Percentiles rank a stretch among this genome's conserved stretches.
phyloP scores from a whole-genome alignment of 2,797 vertebrate genomes.

The Schizopygopsis malacanthus region DNA sequence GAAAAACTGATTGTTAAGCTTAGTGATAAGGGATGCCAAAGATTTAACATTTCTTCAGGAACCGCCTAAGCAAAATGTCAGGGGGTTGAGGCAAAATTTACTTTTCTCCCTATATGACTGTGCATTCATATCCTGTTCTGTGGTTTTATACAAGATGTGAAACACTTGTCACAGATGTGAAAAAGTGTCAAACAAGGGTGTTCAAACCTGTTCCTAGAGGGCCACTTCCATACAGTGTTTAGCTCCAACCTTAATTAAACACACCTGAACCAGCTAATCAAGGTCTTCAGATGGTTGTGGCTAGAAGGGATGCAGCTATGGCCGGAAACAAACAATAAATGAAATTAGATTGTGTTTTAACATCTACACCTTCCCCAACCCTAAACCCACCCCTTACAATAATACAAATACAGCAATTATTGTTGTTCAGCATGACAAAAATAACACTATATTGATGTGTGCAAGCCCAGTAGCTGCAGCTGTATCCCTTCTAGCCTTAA shows the following conservation, averaged over 20 bases:
- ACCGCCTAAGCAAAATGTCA: background rate
- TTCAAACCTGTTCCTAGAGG: slow-evolving; percentile 5
- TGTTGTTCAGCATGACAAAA: background rate
- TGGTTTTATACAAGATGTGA: background rate
- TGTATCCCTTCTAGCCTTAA: background rate
- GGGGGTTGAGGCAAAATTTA: background rate
- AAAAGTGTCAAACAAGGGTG: background rate
- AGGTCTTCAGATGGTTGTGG: background rate
- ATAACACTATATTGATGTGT: background rate
- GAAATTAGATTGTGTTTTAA: background rate
- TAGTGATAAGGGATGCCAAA: background rate
- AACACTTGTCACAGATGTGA: background rate
- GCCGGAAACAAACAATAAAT: background rate
- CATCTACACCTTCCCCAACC: background rate
- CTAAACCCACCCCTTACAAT: background rate
- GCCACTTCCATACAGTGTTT: background rate
- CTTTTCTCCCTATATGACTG: background rate
- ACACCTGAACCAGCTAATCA: slow-evolving; percentile 11
- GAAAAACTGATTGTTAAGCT: background rate
- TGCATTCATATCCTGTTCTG: background rate
- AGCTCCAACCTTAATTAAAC: background rate
- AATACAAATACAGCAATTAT: background rate
- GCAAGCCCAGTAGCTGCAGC: background rate
- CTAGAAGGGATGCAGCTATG: background rate
- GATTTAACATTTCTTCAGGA: background rate